Conservation (phyloP, 2,888 invertebrate genomes). For the Drosophila rellima region DNA sequence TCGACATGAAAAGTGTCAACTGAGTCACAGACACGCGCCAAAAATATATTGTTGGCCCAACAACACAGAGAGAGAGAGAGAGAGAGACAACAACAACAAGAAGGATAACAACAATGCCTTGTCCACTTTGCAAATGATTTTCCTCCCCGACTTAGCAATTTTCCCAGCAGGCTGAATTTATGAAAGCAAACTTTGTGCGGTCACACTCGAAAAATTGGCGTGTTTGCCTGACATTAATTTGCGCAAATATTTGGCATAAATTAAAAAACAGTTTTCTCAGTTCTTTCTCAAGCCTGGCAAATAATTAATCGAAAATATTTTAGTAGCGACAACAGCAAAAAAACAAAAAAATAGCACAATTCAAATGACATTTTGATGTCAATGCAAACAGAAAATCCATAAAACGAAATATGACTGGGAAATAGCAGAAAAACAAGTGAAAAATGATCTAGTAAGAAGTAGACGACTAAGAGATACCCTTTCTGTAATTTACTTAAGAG, state of each 20-base stretch:
- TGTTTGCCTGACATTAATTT: slow-evolving; percentile 68
- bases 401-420: slow-evolving; percentile 23
- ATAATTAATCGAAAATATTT: slow-evolving; percentile 70
- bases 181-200: slow-evolving; percentile 49
- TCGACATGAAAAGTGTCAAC: slow-evolving; percentile 66
- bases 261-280: slow-evolving; percentile 40
- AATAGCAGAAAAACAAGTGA: slow-evolving; percentile 11
- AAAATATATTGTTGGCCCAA: slow-evolving; percentile 59
- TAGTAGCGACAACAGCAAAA: slow-evolving; percentile 11
- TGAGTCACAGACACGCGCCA: slow-evolving; percentile 69
- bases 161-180: slow-evolving; percentile 34
- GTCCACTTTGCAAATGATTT: slow-evolving; percentile 36
- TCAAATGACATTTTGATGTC: slow-evolving; percentile 76
- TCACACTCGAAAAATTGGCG: slow-evolving; percentile 46
- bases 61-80: slow-evolving; percentile 5
- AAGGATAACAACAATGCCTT: slow-evolving; percentile 41
- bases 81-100: slow-evolving; percentile 34
- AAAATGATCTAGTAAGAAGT: neutral
- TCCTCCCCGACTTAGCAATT: slow-evolving; percentile 37
- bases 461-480: slow-evolving; percentile 7
- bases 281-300: slow-evolving; percentile 37
- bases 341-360: slow-evolving; percentile 26
- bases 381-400: slow-evolving; percentile 58
- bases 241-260: slow-evolving; percentile 70
- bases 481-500: neutral